phyloP scores from a whole-genome alignment of 2,888 invertebrate species.

The Metacarcinus magister region DNA sequence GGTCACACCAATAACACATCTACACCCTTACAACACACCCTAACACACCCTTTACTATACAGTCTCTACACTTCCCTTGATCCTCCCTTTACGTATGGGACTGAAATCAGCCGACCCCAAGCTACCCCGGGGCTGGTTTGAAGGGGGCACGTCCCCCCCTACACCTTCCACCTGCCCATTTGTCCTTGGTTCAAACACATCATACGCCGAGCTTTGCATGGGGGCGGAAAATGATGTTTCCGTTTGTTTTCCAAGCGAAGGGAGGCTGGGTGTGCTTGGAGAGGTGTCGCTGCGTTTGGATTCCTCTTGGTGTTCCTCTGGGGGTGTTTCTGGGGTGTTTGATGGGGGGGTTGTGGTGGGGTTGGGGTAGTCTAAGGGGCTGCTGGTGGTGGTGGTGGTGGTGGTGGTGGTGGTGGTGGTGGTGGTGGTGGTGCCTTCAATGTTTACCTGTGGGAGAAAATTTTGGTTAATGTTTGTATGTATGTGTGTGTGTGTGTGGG shows the following conservation, averaged over 20 bases:
- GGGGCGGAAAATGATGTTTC: slow-evolving; percentile 79
- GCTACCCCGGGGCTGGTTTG: slow-evolving; percentile 64
- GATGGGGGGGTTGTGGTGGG: slow-evolving; percentile 1
- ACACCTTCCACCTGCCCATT: slow-evolving; percentile 61
- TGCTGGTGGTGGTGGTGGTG: slow-evolving; percentile 30
- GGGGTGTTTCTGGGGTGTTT: not conserved
- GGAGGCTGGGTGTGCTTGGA: not conserved
- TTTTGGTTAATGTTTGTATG: not conserved
- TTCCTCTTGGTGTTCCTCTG: not conserved
- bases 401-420: slow-evolving; percentile 43
- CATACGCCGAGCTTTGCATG: slow-evolving; percentile 37
- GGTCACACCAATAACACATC: too few relatives aligned
- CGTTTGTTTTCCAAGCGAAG: slow-evolving; percentile 47
- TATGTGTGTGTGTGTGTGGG: not conserved
- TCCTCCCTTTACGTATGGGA: slow-evolving; percentile 69
- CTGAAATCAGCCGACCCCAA: slow-evolving; percentile 74
- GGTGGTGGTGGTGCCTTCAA: not conserved
- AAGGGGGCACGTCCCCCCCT: not conserved
- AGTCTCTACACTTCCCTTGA: slow-evolving; percentile 75
- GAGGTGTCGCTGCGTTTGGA: not conserved
- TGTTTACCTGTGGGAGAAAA: not conserved
- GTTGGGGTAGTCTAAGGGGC: slow-evolving; percentile 56
- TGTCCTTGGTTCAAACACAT: slow-evolving; percentile 71
- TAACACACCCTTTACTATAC: slow-evolving; percentile 47
- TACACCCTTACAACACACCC: not conserved